Percentiles rank a stretch among this genome's conserved stretches.
phyloP scores from a whole-genome alignment of 1,140 invertebrate species.

The Lasioglossum baleicum region DNA sequence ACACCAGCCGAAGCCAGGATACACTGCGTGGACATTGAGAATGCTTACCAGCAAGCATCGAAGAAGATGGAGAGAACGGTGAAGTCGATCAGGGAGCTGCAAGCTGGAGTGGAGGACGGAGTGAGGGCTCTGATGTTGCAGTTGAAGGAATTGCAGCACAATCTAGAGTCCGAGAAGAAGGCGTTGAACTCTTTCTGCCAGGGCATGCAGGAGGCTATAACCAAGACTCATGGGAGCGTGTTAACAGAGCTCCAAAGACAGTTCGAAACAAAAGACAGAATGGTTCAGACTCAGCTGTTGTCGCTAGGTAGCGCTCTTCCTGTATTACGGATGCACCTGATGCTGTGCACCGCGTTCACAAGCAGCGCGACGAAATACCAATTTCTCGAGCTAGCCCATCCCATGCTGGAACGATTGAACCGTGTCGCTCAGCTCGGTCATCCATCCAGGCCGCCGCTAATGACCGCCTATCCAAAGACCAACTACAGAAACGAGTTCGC shows the following conservation, averaged over 20 bases:
- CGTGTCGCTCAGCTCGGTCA: constrained; percentile 85
- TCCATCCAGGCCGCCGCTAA: constrained; percentile 81
- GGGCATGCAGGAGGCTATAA: constrained; percentile 84
- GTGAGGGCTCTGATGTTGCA: constrained; percentile 84
- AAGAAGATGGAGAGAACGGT: constrained; percentile 84
- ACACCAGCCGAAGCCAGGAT: constrained; percentile 83
- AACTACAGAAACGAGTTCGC: constrained; percentile 85
- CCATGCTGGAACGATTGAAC: constrained; percentile 84
- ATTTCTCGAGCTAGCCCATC: constrained; percentile 85
- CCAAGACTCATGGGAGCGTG: constrained; percentile 84
- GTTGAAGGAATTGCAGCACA: constrained; percentile 84
- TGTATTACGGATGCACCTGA: constrained; percentile 84
- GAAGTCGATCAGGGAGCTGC: constrained; percentile 81
- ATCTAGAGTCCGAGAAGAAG: constrained; percentile 85
- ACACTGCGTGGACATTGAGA: constrained; percentile 87
- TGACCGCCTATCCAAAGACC: constrained; percentile 79
- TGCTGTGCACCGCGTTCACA: constrained; percentile 85
- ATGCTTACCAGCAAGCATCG: constrained; percentile 85
- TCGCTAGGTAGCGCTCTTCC: constrained; percentile 83
- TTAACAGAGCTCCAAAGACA: constrained; percentile 85
- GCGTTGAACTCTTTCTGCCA: constrained; percentile 85
- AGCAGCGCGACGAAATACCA: constrained; percentile 86
- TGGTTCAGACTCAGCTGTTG: constrained; percentile 82
- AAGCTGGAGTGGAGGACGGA: constrained; percentile 84
- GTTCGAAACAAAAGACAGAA: constrained; percentile 84